Evolutionary conservation across 2,888 invertebrate species (phyloP).

Genomic region (Embidobia sp.): DNA sequence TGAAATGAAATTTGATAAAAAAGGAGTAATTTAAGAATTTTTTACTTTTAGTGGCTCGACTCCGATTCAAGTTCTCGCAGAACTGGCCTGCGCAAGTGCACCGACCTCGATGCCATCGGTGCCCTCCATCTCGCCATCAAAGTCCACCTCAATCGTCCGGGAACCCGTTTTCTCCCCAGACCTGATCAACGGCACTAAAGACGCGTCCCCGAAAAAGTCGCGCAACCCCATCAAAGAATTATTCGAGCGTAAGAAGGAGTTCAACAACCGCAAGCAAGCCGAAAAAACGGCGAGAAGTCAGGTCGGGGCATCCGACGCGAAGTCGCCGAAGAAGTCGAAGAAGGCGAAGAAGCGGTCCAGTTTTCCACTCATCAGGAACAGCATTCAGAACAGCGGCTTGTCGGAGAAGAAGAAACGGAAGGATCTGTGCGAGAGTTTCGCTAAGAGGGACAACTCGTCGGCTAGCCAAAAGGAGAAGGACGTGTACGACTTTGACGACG

Average conservation of each 20-base stretch:
- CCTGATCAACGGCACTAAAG: conserved; percentile 14
- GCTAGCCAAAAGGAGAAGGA: conserved; percentile 75
- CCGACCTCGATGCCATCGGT: conserved; percentile 73
- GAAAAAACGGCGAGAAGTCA: conserved; percentile 67
- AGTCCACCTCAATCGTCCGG: conserved; percentile 30
- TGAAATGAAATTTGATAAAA: no score
- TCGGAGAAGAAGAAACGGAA: conserved; percentile 77
- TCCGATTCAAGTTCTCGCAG: conserved; percentile 80
- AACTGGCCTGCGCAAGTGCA: conserved; percentile 79
- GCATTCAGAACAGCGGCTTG: conserved; percentile 72
- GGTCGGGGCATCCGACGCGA: conserved; percentile 50
- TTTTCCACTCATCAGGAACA: conserved; percentile 76
- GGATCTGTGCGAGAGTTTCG: no score
- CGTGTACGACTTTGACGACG: conserved; percentile 80
- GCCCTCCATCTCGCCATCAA: conserved; percentile 6
- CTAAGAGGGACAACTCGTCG: conserved; percentile 66
- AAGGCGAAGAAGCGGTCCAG: conserved; percentile 72
- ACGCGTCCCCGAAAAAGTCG: conserved; percentile 65
- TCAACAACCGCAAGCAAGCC: conserved; percentile 75
- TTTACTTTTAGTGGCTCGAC: conserved; percentile 75
- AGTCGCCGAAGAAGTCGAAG: conserved; percentile 71
- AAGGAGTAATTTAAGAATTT: no score
- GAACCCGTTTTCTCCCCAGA: conserved; percentile 31
- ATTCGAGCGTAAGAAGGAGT: conserved; percentile 78
- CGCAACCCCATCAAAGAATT: conserved; percentile 78